Evolutionary conservation across 2,113 vertebrate genomes (phyloP).

Genomic region (Grammomys surdaster): DNA sequence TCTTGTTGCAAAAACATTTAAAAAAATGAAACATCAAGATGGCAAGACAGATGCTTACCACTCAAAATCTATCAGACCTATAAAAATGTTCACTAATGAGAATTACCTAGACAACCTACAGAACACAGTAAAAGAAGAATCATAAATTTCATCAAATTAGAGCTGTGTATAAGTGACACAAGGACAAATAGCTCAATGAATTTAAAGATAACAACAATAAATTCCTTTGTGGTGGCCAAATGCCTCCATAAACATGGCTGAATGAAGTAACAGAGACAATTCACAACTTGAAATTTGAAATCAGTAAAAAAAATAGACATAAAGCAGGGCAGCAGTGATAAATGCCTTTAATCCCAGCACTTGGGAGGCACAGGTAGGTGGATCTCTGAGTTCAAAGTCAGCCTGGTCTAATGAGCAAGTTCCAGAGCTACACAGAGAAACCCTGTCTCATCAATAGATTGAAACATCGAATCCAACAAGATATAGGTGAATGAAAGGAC

Average conservation of each 20-base stretch:
- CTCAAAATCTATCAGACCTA: not conserved
- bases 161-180: not conserved
- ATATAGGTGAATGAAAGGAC: not conserved
- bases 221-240: not conserved
- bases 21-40: not conserved
- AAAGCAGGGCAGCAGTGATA: not conserved
- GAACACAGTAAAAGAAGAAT: not conserved
- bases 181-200: not conserved
- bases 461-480: not conserved
- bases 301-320: not conserved
- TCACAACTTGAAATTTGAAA: not conserved
- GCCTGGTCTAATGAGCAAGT: too few species aligned
- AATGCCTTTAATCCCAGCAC: too few species aligned
- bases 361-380: too few species aligned
- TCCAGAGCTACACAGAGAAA: too few species aligned
- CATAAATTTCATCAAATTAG: not conserved
- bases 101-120: not conserved
- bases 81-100: not conserved
- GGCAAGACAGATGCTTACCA: not conserved
- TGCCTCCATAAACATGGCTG: not conserved
- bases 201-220: not conserved
- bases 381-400: too few species aligned
- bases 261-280: not conserved
- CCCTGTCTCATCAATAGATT: not conserved
- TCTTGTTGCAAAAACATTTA: not conserved